Conservation (phyloP, 2,888 invertebrate species). For the Oscheius sp. region DNA sequence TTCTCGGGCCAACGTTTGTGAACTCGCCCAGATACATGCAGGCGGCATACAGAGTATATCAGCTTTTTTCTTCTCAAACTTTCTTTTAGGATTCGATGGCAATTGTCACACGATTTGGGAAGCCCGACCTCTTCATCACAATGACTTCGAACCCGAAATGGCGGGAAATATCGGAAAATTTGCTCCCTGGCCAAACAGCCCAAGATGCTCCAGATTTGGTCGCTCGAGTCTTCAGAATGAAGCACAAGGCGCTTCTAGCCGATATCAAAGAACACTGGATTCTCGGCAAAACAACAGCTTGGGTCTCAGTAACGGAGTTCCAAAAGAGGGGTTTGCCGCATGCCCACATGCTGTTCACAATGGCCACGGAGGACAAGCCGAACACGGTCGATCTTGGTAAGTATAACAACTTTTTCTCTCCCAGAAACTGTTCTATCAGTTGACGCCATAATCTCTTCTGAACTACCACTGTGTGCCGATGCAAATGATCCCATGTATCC, state of each 20-base stretch:
- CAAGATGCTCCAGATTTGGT: conserved; percentile 64
- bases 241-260: conserved; percentile 54
- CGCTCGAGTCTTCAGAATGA: conserved; percentile 63
- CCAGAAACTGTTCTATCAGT: conserved; percentile 1
- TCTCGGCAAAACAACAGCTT: conserved; percentile 56
- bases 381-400: conserved; percentile 3
- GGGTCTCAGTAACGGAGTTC: conserved; percentile 65
- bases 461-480: conserved; percentile 48
- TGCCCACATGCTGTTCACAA: conserved; percentile 58
- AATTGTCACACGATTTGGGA: too few species aligned
- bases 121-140: conserved; percentile 68
- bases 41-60: too few species aligned
- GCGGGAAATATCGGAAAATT: conserved; percentile 62
- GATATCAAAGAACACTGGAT: conserved; percentile 53
- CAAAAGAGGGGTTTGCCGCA: conserved; percentile 73
- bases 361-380: conserved; percentile 64
- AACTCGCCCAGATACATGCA: too few species aligned
- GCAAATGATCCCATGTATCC: conserved; percentile 44
- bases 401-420: neutral
- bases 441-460: conserved; percentile 43
- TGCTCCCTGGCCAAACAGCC: conserved; percentile 47
- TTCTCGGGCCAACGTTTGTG: too few species aligned
- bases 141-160: conserved; percentile 73
- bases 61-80: too few species aligned
- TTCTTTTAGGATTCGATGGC: too few species aligned